Evolutionary conservation across 2,888 invertebrate genomes (phyloP), one percentile per base, ranked within the genome.

Genomic region (Meta bourneti): DNA sequence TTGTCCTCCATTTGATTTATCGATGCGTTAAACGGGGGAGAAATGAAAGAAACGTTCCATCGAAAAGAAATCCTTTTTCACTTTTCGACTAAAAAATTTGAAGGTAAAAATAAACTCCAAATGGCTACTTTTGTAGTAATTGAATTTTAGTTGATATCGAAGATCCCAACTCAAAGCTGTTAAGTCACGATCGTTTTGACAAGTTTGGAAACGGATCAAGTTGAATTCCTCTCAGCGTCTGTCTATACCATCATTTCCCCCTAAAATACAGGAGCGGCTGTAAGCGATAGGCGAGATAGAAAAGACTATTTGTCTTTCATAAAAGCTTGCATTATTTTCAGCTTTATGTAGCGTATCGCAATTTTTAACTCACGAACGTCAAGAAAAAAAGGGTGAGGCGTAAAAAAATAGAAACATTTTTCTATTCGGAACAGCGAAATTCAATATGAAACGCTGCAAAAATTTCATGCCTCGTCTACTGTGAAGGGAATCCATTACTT

Each of bases 401-500:
- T 7, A 75, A 61, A 51, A 52, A 75, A 75, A 61, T 11, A 85
- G 70, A 78, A 78, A 86, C 51, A 69, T 20, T 77, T n/a, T 61
- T 79, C 34, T 81, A 20, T 72, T 78, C 89, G 13, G 54, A 84
- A 78, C 78, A 78, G 48, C 34, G 82, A 90, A 83, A 83, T 84
- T 90, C 83, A 77, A 84, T 90, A 84, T 74, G 89, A 71, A 48
- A 83, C 49, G 54, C 54, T 90, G 83, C 77, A 79, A 84, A 82
- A 90, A 83, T 79, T 83, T 84, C 78, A 90, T 78, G 89, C 89
- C 77, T 61, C 78, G 84, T 72, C 78, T 83, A 72, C 78, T 84
- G 69, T 52, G 48, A 79, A 79, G 83, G 16, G 79, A 84, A 90
- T 90, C 83, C 84, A 90, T 83, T 90, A 90, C 84, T 90, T 79